A percentile compares a stretch with the other conserved stretches of the same genome.
These are phyloP conservation scores for Dendrocincla tyrannina DNA, from an alignment of 2,797 vertebrate genomes.

Conservation along the genomic window DNA sequence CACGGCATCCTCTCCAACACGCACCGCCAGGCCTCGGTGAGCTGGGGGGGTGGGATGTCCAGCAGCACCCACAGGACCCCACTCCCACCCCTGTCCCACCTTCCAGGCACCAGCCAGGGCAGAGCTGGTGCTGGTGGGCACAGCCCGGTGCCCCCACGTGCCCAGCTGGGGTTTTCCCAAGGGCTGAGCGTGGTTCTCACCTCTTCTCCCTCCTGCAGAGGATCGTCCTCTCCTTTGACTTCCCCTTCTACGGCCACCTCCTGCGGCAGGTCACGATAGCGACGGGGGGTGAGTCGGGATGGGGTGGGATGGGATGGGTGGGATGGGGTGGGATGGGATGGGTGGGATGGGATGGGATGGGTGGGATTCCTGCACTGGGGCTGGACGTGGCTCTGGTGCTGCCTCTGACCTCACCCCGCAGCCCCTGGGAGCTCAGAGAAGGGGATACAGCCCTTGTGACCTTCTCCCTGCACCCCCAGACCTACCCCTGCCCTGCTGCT, in stretches of 20 bases:
- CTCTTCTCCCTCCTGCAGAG: conserved; percentile 73
- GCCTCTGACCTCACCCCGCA: not conserved
- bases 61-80: not conserved
- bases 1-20: conserved; percentile 90
- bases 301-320: rapidly evolving
- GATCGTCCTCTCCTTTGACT: conserved; percentile 91
- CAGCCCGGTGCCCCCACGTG: rapidly evolving
- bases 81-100: not conserved
- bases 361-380: rapidly evolving
- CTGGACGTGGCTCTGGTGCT: rapidly evolving
- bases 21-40: conserved; percentile 90
- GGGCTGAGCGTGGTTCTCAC: not conserved
- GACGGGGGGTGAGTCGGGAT: conserved; percentile 85
- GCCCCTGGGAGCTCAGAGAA: not conserved
- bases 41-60: conserved; percentile 6
- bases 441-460: not conserved
- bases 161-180: rapidly evolving
- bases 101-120: not conserved
- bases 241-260: conserved; percentile 94
- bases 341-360: not conserved
- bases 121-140: not conserved
- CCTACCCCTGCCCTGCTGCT: not conserved
- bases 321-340: rapidly evolving
- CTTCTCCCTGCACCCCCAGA: not conserved
- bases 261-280: conserved; percentile 93